Conservation (phyloP, 2,113 vertebrate genomes). For the Dryoscopus gambensis region DNA sequence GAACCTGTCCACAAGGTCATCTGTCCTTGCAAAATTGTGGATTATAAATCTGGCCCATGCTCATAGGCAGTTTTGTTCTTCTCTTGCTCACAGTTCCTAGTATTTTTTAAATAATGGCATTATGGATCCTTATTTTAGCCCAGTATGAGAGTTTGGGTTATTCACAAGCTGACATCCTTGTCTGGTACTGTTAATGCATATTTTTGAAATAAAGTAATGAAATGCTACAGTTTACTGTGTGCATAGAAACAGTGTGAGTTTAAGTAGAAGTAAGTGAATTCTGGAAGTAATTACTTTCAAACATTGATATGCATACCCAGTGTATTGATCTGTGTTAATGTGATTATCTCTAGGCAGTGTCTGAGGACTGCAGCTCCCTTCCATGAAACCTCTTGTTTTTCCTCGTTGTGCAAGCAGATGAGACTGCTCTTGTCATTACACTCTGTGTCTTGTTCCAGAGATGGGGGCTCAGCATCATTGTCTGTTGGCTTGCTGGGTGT, state of each 20-base stretch:
- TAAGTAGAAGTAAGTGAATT: neutral
- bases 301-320: neutral
- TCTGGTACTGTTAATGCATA: neutral
- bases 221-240: neutral
- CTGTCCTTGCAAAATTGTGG: neutral
- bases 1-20: neutral
- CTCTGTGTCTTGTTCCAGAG: neutral
- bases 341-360: neutral
- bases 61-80: neutral
- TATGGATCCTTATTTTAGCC: neutral
- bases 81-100: neutral
- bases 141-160: neutral
- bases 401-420: rapidly evolving
- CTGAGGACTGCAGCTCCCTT: neutral
- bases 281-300: neutral
- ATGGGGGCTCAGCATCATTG: neutral
- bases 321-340: neutral
- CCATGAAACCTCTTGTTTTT: neutral
- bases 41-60: neutral
- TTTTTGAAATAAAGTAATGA: neutral
- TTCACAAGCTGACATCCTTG: neutral
- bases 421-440: neutral
- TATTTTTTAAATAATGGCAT: neutral
- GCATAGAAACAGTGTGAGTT: neutral
- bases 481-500: neutral